Percentiles rank a stretch among this genome's conserved stretches.
Evolutionary conservation across 1,140 invertebrate species (phyloP).

Genomic region (Eulimnadia texana): DNA sequence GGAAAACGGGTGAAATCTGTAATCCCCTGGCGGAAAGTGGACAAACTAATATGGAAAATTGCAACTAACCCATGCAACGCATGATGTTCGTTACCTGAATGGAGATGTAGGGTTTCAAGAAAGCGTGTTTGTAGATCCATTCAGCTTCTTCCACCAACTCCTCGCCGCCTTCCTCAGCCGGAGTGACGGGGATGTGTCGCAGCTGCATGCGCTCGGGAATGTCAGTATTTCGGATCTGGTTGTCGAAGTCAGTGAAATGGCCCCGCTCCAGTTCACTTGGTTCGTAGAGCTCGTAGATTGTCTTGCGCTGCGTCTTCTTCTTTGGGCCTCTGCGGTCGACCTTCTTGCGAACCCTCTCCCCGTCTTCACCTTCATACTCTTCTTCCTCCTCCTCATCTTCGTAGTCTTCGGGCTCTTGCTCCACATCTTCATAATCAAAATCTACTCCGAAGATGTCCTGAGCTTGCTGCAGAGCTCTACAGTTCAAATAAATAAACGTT

Average conservation of each 20-base stretch:
- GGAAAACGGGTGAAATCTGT: too few species aligned
- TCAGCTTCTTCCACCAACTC: slow-evolving; percentile 89
- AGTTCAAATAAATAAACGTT: background rate
- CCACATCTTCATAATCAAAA: slow-evolving; percentile 94
- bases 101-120: slow-evolving; percentile 66
- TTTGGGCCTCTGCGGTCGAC: slow-evolving; percentile 51
- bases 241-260: slow-evolving; percentile 83
- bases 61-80: too few species aligned
- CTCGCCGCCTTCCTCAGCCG: slow-evolving; percentile 63
- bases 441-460: slow-evolving; percentile 99
- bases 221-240: slow-evolving; percentile 64
- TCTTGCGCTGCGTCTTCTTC: slow-evolving; percentile 69
- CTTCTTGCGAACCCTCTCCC: slow-evolving; percentile 27
- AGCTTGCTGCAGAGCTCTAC: slow-evolving; percentile 82
- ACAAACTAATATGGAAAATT: too few species aligned
- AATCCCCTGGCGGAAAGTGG: too few species aligned
- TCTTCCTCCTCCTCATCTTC: slow-evolving; percentile 68
- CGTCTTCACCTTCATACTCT: slow-evolving; percentile 49
- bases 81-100: slow-evolving; percentile 40
- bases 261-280: slow-evolving; percentile 91
- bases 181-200: slow-evolving; percentile 60
- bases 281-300: slow-evolving; percentile 91
- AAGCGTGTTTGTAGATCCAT: slow-evolving; percentile 94
- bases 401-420: slow-evolving; percentile 71
- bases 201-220: slow-evolving; percentile 86